phyloP scores from a whole-genome alignment of 2,797 vertebrate species.

The Buceros bicornis region DNA sequence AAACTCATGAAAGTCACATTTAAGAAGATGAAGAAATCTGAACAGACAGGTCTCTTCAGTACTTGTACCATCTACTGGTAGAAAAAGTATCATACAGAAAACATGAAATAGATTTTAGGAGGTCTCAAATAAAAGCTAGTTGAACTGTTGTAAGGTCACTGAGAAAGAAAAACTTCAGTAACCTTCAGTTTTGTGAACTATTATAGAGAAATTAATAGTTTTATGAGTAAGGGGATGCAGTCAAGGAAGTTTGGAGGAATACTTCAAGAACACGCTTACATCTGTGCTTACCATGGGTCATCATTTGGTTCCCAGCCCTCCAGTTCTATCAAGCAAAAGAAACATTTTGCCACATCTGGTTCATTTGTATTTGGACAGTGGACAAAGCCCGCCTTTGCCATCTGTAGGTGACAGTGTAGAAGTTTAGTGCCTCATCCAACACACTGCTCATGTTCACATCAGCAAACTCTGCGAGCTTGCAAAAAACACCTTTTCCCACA shows the following conservation, averaged over 20 bases:
- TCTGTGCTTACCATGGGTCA: slow-evolving; percentile 79
- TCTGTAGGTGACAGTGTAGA: slow-evolving; percentile 71
- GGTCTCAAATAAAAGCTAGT: not conserved
- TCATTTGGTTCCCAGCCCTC: slow-evolving; percentile 89
- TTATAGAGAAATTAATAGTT: not conserved
- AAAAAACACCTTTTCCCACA: not conserved
- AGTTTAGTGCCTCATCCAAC: not conserved
- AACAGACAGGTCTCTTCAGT: not conserved
- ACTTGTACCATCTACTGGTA: not conserved
- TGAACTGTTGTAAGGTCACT: not conserved
- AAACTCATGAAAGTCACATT: not conserved
- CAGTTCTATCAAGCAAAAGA: slow-evolving; percentile 87
- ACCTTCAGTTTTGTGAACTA: not conserved
- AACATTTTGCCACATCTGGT: slow-evolving; percentile 85
- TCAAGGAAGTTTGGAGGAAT: not conserved
- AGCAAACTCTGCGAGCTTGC: not conserved
- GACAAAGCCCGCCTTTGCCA: slow-evolving; percentile 86
- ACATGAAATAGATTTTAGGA: not conserved
- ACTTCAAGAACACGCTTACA: not conserved
- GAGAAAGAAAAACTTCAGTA: not conserved
- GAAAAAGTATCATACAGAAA: not conserved
- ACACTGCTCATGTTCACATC: fast-evolving
- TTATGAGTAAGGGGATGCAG: not conserved
- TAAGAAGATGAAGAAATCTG: not conserved
- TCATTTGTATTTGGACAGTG: slow-evolving; percentile 83